Conservation (phyloP, 2,888 invertebrate species). For the Polymixis flavicincta region DNA sequence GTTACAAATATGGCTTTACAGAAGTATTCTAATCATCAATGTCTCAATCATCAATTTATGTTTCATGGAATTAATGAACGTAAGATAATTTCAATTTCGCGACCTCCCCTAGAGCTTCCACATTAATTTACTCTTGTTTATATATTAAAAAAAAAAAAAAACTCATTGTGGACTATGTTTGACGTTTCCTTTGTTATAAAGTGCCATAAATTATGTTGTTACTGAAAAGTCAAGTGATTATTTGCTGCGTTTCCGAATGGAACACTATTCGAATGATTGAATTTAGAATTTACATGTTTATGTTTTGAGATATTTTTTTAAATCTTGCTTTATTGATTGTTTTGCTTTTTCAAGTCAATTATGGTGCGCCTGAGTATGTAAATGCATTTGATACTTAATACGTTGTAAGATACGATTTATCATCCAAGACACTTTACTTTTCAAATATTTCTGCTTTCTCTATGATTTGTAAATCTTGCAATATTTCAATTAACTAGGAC, state of each 20-base stretch:
- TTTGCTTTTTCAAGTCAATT: slow-evolving; percentile 86
- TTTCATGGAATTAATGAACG: no score
- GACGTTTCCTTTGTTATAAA: slow-evolving; percentile 45
- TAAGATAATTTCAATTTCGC: no score
- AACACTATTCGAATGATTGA: slow-evolving; percentile 41
- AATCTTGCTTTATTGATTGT: slow-evolving; percentile 65
- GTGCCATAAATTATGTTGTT: slow-evolving; percentile 69
- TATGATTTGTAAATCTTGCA: not conserved
- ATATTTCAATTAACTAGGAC: not conserved
- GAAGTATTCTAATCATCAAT: no score
- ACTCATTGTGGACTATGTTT: slow-evolving; percentile 21
- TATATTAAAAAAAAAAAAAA: not conserved
- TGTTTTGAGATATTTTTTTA: slow-evolving; percentile 57
- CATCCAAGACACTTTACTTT: not conserved
- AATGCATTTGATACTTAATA: slow-evolving; percentile 69
- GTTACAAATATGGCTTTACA: no score
- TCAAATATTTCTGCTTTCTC: not conserved
- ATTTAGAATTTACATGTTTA: slow-evolving; percentile 60
- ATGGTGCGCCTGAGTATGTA: slow-evolving; percentile 86
- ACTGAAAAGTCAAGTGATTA: slow-evolving; percentile 47
- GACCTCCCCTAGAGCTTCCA: no score
- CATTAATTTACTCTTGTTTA: slow-evolving; percentile 2
- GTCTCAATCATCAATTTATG: no score
- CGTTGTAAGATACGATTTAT: slow-evolving; percentile 69
- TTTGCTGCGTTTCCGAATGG: slow-evolving; percentile 49